These are phyloP conservation scores for Crotalus horridus DNA, from an alignment of 2,113 vertebrate species.

Conservation along the genomic window DNA sequence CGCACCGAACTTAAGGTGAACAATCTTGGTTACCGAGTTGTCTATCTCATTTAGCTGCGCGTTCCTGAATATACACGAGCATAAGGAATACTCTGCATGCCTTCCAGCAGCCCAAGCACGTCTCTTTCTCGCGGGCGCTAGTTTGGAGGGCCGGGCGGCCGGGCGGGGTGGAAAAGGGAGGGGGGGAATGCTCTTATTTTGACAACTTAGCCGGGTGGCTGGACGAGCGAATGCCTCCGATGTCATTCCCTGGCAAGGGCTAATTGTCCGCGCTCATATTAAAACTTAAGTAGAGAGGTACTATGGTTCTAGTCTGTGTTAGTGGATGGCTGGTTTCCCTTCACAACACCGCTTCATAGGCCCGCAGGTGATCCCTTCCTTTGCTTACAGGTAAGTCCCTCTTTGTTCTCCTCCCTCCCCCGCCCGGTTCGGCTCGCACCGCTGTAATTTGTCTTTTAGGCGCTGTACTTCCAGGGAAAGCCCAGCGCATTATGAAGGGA, in stretches of 20 bases:
- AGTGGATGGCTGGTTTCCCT: constrained; percentile 48
- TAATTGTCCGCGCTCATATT: constrained; percentile 58
- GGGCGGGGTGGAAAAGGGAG: neutral
- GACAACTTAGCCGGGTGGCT: constrained; percentile 58
- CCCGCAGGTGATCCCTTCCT: constrained; percentile 45
- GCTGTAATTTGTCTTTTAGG: neutral
- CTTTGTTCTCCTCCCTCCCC: neutral
- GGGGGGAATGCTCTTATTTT: constrained; percentile 70
- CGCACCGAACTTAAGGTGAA: neutral
- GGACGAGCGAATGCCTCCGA: constrained; percentile 57
- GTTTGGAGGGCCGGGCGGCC: neutral
- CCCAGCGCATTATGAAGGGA: accelerated
- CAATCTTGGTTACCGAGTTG: neutral
- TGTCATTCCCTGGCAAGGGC: constrained; percentile 68
- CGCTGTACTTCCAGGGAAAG: neutral
- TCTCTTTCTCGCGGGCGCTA: neutral
- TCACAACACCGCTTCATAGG: constrained; percentile 40
- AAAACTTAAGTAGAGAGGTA: constrained; percentile 55
- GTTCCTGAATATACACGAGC: neutral
- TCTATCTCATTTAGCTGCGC: neutral
- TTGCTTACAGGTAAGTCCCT: constrained; percentile 62
- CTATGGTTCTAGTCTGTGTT: constrained; percentile 48
- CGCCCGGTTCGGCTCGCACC: accelerated
- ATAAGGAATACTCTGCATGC: neutral
- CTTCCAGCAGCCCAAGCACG: neutral